These are phyloP conservation scores for Ophonus ardosiacus DNA, from an alignment of 2,888 invertebrate genomes.

Conservation along the genomic window DNA sequence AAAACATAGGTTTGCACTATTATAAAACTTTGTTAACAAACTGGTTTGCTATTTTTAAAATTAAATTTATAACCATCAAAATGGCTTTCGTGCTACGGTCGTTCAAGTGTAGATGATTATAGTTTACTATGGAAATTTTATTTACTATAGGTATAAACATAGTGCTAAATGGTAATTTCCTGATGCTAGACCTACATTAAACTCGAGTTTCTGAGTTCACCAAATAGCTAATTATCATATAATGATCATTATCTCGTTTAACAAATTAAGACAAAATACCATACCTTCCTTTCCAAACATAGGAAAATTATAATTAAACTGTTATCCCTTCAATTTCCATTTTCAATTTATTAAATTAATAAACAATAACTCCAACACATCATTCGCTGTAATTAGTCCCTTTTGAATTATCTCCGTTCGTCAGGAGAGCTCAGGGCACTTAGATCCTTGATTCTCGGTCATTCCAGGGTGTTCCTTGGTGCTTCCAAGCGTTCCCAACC, in stretches of 20 bases:
- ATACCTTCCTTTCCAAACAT: not conserved
- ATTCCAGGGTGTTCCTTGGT: not conserved
- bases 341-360: conserved; percentile 17
- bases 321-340: not conserved
- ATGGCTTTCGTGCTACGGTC: no score
- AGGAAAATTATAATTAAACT: not conserved
- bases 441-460: not conserved
- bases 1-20: no score
- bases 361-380: conserved; percentile 12
- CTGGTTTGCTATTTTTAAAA: no score
- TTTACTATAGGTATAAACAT: no score
- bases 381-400: conserved; percentile 1
- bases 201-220: not conserved
- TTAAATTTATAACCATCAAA: no score
- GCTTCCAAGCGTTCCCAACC: not conserved
- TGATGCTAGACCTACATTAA: not conserved
- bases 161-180: not conserved
- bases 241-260: not conserved
- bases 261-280: not conserved
- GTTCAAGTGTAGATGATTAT: not conserved
- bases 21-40: no score
- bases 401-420: not conserved
- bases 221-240: not conserved
- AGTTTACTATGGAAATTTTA: not conserved
- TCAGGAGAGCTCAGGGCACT: not conserved